phyloP scores from a whole-genome alignment of 2,888 invertebrate species.

The Aphidius colemani region DNA sequence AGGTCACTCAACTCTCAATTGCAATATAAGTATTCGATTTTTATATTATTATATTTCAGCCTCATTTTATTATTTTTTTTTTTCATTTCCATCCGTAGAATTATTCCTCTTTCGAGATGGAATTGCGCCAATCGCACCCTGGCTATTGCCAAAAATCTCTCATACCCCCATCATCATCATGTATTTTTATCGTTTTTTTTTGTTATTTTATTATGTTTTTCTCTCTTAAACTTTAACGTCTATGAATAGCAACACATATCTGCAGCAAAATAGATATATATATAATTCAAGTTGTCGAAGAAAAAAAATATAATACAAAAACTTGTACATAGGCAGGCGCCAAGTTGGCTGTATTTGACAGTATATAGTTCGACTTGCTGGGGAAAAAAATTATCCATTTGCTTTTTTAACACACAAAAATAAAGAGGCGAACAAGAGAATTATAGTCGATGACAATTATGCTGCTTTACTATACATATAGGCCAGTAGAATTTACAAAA shows the following conservation, averaged over 20 bases:
- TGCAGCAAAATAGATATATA: background rate
- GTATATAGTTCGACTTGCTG: background rate
- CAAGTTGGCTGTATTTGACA: constrained; percentile 36
- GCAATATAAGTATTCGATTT: too few relatives aligned
- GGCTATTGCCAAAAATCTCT: constrained; percentile 21
- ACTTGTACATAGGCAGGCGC: constrained; percentile 40
- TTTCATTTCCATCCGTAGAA: too few relatives aligned
- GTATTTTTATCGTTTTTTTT: constrained; percentile 9
- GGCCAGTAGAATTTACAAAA: constrained; percentile 4
- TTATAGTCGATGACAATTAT: background rate
- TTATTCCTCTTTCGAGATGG: background rate
- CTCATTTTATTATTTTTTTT: too few relatives aligned
- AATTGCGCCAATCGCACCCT: constrained; percentile 10
- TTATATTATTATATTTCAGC: too few relatives aligned
- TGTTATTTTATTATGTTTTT: constrained; percentile 17
- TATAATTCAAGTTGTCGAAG: too few relatives aligned
- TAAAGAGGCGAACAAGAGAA: background rate
- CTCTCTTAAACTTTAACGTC: constrained; percentile 14
- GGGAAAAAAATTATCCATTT: constrained; percentile 8
- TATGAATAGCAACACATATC: constrained; percentile 26
- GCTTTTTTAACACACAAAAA: background rate
- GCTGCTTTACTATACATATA: too few relatives aligned
- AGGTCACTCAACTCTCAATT: too few relatives aligned
- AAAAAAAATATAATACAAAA: constrained; percentile 10
- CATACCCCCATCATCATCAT: constrained; percentile 13